Percentiles rank a stretch among this genome's conserved stretches.
Conservation (phyloP, 2,797 vertebrate genomes). For the Todus mexicanus region DNA sequence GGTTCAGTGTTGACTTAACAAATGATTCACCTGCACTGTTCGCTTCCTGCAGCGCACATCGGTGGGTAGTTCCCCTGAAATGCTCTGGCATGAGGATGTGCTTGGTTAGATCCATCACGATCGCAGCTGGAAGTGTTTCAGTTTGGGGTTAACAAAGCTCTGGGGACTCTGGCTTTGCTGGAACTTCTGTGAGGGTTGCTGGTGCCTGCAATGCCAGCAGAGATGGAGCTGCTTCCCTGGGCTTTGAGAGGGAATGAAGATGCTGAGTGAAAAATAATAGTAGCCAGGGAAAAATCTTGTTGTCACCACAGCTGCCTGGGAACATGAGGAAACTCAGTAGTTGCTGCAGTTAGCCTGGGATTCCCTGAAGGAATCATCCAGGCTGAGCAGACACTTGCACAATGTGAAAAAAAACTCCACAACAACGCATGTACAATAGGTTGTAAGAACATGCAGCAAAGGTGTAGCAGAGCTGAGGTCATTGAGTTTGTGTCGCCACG, state of each 20-base stretch:
- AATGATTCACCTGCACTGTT: neutral
- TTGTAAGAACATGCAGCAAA: neutral
- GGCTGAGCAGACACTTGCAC: neutral
- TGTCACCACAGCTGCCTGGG: too few relatives aligned
- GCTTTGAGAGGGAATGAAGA: neutral
- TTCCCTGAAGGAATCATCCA: neutral
- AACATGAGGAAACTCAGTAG: neutral
- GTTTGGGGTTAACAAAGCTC: neutral
- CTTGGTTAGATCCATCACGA: neutral
- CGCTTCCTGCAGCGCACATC: neutral
- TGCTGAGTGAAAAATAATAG: neutral
- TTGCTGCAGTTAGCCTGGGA: neutral
- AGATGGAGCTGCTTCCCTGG: neutral
- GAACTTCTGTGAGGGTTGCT: neutral
- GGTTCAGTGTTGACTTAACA: neutral
- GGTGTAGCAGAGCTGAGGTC: neutral
- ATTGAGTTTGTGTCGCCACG: accelerated
- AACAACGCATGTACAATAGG: neutral
- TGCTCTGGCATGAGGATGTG: neutral
- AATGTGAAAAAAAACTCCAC: neutral
- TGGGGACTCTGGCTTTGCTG: neutral
- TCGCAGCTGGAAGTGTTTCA: neutral
- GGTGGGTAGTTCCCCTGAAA: neutral
- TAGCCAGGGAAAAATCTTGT: neutral
- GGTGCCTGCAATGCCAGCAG: neutral